Evolutionary conservation across 2,797 vertebrate genomes (phyloP).

Genomic region (Alosa sapidissima): DNA sequence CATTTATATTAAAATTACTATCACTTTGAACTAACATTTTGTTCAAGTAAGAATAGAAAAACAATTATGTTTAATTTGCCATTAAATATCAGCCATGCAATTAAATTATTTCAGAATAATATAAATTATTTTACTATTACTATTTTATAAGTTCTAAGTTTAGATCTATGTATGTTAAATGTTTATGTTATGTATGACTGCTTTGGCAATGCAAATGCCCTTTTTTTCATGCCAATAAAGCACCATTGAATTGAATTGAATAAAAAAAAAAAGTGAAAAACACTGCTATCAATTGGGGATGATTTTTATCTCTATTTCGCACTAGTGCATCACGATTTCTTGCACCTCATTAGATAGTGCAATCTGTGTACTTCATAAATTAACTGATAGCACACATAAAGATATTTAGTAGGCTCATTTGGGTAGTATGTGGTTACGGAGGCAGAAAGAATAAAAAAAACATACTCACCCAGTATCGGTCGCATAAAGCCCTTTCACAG

Average conservation of each 20-base stretch:
- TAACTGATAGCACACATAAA: slow-evolving; percentile 8
- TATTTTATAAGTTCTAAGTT: no score
- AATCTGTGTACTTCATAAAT: slow-evolving; percentile 1
- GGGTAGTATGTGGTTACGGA: slow-evolving; percentile 38
- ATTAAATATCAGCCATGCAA: no score
- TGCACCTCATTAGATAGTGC: not conserved
- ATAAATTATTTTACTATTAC: no score
- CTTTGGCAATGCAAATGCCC: no score
- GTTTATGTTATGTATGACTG: no score
- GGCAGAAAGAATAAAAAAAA: slow-evolving; percentile 30
- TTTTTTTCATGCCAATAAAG: no score
- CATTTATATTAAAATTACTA: not conserved
- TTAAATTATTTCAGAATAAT: not conserved
- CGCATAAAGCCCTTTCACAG: slow-evolving; percentile 48
- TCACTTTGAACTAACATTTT: not conserved
- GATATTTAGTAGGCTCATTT: slow-evolving; percentile 20
- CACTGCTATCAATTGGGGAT: not conserved
- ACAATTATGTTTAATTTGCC: no score
- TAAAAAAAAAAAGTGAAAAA: not conserved
- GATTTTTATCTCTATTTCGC: not conserved
- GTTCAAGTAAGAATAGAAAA: not conserved
- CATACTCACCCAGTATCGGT: slow-evolving; percentile 40
- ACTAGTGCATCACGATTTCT: not conserved
- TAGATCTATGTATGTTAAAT: no score
- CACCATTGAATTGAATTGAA: no score